phyloP scores from a whole-genome alignment of 2,888 invertebrate species.

The Drosophila phalerata region DNA sequence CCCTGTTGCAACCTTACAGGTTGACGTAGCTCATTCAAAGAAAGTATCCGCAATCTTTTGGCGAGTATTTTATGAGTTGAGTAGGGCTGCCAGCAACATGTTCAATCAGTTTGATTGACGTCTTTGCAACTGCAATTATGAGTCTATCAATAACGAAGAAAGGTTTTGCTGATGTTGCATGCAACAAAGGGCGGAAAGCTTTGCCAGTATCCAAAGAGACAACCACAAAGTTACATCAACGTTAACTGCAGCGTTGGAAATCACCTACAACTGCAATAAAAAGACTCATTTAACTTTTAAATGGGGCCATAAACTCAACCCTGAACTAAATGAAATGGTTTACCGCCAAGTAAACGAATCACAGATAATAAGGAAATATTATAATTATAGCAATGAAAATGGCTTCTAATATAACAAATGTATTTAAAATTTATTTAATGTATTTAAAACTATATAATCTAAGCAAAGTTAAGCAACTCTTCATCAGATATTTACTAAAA shows the following conservation, averaged over 20 bases:
- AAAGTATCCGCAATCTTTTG: not conserved
- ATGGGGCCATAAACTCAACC: slow-evolving; percentile 4
- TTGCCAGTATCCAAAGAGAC: not conserved
- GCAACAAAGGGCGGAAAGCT: not conserved
- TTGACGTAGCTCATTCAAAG: slow-evolving; percentile 24
- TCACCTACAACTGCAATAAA: slow-evolving; percentile 13
- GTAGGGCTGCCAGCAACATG: slow-evolving; percentile 29
- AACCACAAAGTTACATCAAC: slow-evolving; percentile 8
- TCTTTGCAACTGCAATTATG: slow-evolving; percentile 27
- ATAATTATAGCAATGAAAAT: not conserved
- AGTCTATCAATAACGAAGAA: slow-evolving; percentile 8
- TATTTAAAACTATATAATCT: not conserved
- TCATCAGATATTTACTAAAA: not conserved
- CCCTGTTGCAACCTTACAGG: not conserved
- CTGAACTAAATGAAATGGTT: slow-evolving; percentile 8
- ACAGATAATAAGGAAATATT: not conserved
- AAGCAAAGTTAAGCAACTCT: not conserved
- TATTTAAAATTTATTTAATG: no score
- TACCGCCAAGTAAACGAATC: slow-evolving; percentile 1
- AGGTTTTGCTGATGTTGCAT: slow-evolving; percentile 1
- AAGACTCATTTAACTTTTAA: slow-evolving; percentile 11
- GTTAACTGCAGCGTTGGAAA: not conserved
- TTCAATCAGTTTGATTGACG: slow-evolving; percentile 64
- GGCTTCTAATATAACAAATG: not conserved
- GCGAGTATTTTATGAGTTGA: not conserved